phyloP scores from a whole-genome alignment of 2,113 vertebrate genomes.

The Brachionichthys hirsutus region DNA sequence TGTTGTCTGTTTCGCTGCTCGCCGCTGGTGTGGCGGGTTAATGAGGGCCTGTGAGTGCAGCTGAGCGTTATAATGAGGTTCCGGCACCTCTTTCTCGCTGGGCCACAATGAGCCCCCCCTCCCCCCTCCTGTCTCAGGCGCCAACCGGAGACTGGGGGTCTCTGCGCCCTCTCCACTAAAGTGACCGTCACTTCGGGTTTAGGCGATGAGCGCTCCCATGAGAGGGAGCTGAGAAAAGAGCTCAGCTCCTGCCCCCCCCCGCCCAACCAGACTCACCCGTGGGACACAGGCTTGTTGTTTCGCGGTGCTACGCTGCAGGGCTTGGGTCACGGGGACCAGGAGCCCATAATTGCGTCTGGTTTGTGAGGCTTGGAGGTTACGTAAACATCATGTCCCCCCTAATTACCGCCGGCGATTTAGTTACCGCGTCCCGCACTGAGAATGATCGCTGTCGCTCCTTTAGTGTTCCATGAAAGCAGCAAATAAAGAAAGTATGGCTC shows the following conservation, averaged over 20 bases:
- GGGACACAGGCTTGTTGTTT: slow-evolving; percentile 56
- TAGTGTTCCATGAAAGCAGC: slow-evolving; percentile 35
- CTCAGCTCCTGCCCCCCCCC: slow-evolving; percentile 56
- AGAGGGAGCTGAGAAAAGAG: slow-evolving; percentile 76
- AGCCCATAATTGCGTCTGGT: slow-evolving; percentile 77
- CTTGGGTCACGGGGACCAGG: slow-evolving; percentile 69
- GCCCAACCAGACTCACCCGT: slow-evolving; percentile 38
- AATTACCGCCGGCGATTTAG: slow-evolving; percentile 68
- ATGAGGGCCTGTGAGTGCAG: slow-evolving; percentile 77
- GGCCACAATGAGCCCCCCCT: slow-evolving; percentile 70
- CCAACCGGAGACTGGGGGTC: slow-evolving; percentile 67
- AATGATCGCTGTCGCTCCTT: too few relatives aligned
- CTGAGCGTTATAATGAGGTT: slow-evolving; percentile 75
- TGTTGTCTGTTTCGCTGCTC: slow-evolving; percentile 77
- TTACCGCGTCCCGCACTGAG: slow-evolving; percentile 33
- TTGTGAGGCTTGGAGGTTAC: slow-evolving; percentile 80
- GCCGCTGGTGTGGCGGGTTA: slow-evolving; percentile 74
- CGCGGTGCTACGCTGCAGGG: slow-evolving; percentile 43
- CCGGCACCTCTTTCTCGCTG: slow-evolving; percentile 60
- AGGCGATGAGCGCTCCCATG: slow-evolving; percentile 56
- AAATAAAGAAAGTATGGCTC: slow-evolving; percentile 61
- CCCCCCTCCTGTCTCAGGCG: slow-evolving; percentile 67
- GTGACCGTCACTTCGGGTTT: slow-evolving; percentile 80
- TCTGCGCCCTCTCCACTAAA: slow-evolving; percentile 67
- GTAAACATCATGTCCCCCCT: slow-evolving; percentile 80